Percentiles rank a stretch among this genome's conserved stretches.
phyloP scores from a whole-genome alignment of 2,797 vertebrate genomes.

The Propithecus perrieri region DNA sequence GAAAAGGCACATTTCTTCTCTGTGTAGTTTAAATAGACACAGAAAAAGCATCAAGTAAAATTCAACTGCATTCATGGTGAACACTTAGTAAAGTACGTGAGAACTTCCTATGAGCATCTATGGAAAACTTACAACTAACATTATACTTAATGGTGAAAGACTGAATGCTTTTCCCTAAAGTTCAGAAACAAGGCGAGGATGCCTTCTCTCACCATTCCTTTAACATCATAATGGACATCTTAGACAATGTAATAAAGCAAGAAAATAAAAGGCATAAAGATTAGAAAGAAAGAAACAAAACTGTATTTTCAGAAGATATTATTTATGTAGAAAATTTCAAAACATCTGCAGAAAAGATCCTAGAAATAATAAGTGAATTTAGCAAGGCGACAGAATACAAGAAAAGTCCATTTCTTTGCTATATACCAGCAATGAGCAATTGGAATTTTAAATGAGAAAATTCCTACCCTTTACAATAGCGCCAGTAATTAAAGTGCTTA shows the following conservation, averaged over 20 bases:
- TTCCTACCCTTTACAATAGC: not conserved
- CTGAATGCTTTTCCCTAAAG: not conserved
- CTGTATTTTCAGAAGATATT: not conserved
- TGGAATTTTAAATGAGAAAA: not conserved
- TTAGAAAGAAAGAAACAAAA: not conserved
- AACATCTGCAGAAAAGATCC: not conserved
- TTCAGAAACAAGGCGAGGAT: not conserved
- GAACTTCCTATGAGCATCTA: not conserved
- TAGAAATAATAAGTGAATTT: not conserved
- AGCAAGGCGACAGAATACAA: not conserved
- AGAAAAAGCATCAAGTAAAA: not conserved
- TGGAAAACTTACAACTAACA: not conserved
- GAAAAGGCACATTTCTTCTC: not conserved
- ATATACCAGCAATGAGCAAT: not conserved
- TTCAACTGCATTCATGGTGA: not conserved
- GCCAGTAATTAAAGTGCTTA: not conserved
- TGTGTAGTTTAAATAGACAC: not conserved
- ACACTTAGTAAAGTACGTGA: not conserved
- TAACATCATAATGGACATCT: not conserved
- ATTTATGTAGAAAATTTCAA: conserved; percentile 1
- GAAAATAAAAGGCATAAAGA: not conserved
- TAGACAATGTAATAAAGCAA: not conserved
- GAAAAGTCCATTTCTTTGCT: not conserved
- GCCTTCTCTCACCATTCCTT: not conserved
- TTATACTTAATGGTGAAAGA: not conserved